phyloP scores from a whole-genome alignment of 1,140 invertebrate species.

The Nixonia krombeini region DNA sequence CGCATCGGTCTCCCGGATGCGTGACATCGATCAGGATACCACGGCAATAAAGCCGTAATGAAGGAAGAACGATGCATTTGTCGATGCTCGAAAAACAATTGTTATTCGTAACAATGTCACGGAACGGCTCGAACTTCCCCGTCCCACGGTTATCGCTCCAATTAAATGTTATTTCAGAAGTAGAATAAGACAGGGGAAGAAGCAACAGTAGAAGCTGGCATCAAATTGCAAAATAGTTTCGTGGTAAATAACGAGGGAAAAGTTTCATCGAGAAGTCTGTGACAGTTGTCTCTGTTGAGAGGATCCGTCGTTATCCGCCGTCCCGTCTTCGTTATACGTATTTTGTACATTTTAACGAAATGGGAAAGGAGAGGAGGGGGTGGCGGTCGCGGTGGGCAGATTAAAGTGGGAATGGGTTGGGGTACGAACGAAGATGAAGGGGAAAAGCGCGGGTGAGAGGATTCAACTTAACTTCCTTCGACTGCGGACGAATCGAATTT shows the following conservation, averaged over 20 bases:
- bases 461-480: conserved; percentile 10
- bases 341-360: conserved; percentile 10
- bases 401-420: conserved; percentile 14
- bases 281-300: conserved; percentile 10
- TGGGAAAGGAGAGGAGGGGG: neutral
- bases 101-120: conserved; percentile 12
- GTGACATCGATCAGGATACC: no score
- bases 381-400: neutral
- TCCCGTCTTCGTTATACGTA: conserved; percentile 15
- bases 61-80: no score
- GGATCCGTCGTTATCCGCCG: conserved; percentile 10
- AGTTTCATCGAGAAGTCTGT: conserved; percentile 28
- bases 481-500: conserved; percentile 55
- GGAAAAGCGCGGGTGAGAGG: neutral
- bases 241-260: conserved; percentile 56
- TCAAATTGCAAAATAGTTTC: conserved; percentile 60
- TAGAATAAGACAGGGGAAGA: neutral
- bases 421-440: conserved; percentile 7
- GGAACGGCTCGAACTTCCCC: conserved; percentile 17
- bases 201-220: neutral
- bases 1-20: no score
- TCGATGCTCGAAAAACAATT: neutral
- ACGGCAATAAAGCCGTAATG: no score
- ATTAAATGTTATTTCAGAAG: conserved; percentile 7
- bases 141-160: neutral